Percentiles rank a stretch among this genome's conserved stretches.
Evolutionary conservation across 2,888 invertebrate genomes (phyloP).

Genomic region (Podotricha telesiphe): DNA sequence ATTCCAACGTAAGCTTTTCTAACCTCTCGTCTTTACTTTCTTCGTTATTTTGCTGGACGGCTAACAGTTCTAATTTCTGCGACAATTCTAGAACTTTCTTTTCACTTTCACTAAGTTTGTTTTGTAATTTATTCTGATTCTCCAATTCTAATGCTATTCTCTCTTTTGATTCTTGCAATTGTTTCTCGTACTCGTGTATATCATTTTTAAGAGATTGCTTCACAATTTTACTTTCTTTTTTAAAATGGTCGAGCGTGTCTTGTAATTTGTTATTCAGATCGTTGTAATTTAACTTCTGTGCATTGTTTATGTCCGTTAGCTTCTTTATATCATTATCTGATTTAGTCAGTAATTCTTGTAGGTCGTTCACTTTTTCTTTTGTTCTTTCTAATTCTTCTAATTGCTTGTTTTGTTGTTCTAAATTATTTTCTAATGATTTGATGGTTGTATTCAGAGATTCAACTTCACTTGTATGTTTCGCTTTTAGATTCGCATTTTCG

Average conservation of each 20-base stretch:
- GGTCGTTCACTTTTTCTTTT: constrained; percentile 69
- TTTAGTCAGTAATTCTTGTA: constrained; percentile 68
- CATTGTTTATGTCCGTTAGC: constrained; percentile 74
- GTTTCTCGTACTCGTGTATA: constrained; percentile 81
- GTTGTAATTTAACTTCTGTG: constrained; percentile 77
- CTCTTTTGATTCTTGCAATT: constrained; percentile 67
- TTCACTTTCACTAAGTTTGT: constrained; percentile 67
- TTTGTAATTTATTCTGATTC: constrained; percentile 67
- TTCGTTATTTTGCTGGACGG: constrained; percentile 67
- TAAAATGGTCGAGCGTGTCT: constrained; percentile 71
- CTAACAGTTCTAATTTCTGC: constrained; percentile 72
- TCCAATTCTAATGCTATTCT: constrained; percentile 67
- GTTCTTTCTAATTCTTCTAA: constrained; percentile 63
- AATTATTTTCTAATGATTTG: constrained; percentile 62
- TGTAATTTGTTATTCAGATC: constrained; percentile 76
- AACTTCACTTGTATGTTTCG: constrained; percentile 64
- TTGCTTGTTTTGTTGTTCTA: constrained; percentile 65
- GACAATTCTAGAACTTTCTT: constrained; percentile 65
- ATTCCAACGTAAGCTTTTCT: constrained; percentile 72
- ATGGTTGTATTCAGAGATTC: constrained; percentile 68
- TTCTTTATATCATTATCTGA: constrained; percentile 78
- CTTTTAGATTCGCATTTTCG: constrained; percentile 67
- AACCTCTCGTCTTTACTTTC: constrained; percentile 70
- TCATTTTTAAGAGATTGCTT: constrained; percentile 81
- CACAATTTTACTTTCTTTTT: constrained; percentile 76